A percentile compares a stretch with the other conserved stretches of the same genome.
Evolutionary conservation across 2,888 invertebrate genomes (phyloP).

Genomic region (Diloba caeruleocephala): DNA sequence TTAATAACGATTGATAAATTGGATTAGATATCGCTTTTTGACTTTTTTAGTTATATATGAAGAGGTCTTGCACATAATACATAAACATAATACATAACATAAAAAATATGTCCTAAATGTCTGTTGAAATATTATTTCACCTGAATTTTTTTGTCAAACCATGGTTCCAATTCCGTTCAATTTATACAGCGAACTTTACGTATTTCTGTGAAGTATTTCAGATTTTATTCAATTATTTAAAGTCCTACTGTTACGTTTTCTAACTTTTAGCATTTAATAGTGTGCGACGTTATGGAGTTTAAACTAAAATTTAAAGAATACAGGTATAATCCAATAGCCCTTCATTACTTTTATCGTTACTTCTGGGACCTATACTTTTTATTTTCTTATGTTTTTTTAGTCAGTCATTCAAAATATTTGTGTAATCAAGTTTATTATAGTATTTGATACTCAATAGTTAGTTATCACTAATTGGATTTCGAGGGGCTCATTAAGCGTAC

Average conservation of each 20-base stretch:
- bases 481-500: conserved; percentile 31
- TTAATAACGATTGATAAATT: conserved; percentile 63
- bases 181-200: neutral
- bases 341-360: neutral
- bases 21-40: conserved; percentile 58
- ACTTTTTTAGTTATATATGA: conserved; percentile 16
- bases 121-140: neutral
- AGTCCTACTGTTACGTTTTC: conserved; percentile 4
- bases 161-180: conserved; percentile 24
- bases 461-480: conserved; percentile 35
- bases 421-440: conserved; percentile 21
- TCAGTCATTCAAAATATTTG: conserved; percentile 10
- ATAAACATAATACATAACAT: too few species aligned
- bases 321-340: neutral
- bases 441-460: conserved; percentile 22
- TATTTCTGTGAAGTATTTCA: conserved; percentile 10
- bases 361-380: neutral
- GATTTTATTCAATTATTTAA: conserved; percentile 31
- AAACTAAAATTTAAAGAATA: conserved; percentile 4
- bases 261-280: conserved; percentile 8
- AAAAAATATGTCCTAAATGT: too few species aligned
- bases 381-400: conserved; percentile 3
- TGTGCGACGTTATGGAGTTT: conserved; percentile 6
- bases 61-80: conserved; percentile 10
- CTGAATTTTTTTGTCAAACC: neutral